These are phyloP conservation scores for Perizoma affinitatum DNA, from an alignment of 2,888 invertebrate species.

Conservation along the genomic window DNA sequence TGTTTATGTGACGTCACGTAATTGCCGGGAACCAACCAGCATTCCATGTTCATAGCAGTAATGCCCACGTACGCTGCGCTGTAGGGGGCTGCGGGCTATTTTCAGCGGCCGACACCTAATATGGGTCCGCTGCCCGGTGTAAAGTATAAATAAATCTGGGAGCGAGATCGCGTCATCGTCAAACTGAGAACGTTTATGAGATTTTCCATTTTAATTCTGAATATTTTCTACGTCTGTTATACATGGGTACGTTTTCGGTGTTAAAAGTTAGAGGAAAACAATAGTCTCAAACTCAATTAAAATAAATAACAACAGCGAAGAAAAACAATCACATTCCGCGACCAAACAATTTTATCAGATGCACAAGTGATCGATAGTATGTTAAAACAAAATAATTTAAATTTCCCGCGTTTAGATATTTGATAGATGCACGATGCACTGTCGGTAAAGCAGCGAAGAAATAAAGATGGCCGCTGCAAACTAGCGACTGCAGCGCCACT, in stretches of 20 bases:
- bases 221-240: no score
- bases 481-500: conserved; percentile 71
- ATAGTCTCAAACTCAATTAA: no score
- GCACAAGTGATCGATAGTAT: no score
- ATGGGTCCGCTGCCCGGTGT: conserved; percentile 78
- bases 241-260: no score
- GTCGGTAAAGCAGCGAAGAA: conserved; percentile 73
- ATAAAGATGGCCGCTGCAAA: conserved; percentile 66
- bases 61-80: conserved; percentile 41
- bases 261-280: no score
- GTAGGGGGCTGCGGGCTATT: conserved; percentile 70
- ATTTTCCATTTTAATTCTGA: conserved; percentile 20
- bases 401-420: conserved; percentile 51
- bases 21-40: conserved; percentile 19
- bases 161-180: conserved; percentile 53
- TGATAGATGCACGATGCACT: conserved; percentile 40
- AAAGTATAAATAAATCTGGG: conserved; percentile 72
- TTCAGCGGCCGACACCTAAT: conserved; percentile 76
- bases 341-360: no score
- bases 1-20: conserved; percentile 40
- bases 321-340: no score
- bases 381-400: conserved; percentile 35
- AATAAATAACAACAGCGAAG: no score
- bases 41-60: conserved; percentile 18
- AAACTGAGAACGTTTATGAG: conserved; percentile 11